Evolutionary conservation across 2,797 vertebrate species (phyloP), one percentile per base, ranked within the genome.

Genomic region (Kryptopterus vitreolus): DNA sequence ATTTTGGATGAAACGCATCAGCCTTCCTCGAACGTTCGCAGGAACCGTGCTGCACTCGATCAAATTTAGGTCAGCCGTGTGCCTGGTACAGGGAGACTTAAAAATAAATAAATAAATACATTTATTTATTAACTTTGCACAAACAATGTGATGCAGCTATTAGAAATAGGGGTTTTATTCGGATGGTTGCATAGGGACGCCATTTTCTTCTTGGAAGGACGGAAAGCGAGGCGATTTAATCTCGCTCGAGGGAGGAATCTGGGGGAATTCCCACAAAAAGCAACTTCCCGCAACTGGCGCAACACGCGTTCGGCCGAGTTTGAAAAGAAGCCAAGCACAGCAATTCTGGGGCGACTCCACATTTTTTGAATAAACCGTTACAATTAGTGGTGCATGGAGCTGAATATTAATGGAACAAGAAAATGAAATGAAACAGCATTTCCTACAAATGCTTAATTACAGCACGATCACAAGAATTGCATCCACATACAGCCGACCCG

Each of bases 1-100:
- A 83, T 81, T 81, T 74, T 71, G 73, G 59, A 84, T 76, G 66
- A 81, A 50, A 57, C 50, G 58, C 65, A 72, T 75, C 10, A 72
- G 53, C 22, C 38, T 63, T 68, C 63, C 52, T 65, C 66, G 22
- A 61, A 52, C 59, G 24, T 38, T 62, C 5, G 11, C n/a, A 79
- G 46, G 72, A 70, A 71, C 22, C 22, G 8, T 46, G 24, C 43
- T 16, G 11, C 22, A 55, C 1, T 9, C 69, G 62, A 52, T 43
- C 55, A 70, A 63, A 77, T 72, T 63, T 71, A 55, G 73, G 66
- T 81, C 66, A 81, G 57, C 62, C 33, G 62, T 35, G 35, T 65
- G 72, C 22, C 15, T 33, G 35, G 15, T 50, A 58, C 22, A 18
- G 18, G 35, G 26, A 31, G 24, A 18, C 22, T 24, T 79, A n/a